Conservation (phyloP, 2,113 vertebrate genomes). For the Pygoscelis antarcticus region DNA sequence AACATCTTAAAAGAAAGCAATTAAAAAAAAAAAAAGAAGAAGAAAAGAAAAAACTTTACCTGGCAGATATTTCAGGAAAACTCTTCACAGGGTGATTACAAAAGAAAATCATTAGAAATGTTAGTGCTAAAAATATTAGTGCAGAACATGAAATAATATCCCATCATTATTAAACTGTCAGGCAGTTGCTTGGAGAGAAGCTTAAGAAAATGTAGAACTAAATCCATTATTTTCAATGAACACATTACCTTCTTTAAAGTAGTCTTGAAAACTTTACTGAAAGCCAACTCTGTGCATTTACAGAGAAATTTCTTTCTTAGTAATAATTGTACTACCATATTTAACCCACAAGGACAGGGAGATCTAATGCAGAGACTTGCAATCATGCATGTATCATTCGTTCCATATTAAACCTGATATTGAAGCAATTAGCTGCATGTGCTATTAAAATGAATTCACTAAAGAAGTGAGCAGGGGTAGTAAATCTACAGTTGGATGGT, state of each 20-base stretch:
- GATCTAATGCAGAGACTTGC: not conserved
- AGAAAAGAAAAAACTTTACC: not conserved
- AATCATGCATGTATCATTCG: not conserved
- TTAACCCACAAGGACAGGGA: not conserved
- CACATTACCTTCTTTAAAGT: not conserved
- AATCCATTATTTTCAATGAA: conserved; percentile 1
- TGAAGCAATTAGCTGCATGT: not conserved
- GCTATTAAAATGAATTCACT: not conserved
- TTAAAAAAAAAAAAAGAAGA: not conserved
- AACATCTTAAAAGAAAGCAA: not conserved
- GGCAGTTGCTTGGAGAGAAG: conserved; percentile 14
- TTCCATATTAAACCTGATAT: not conserved
- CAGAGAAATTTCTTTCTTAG: not conserved
- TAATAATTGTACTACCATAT: not conserved
- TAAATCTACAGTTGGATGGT: not conserved
- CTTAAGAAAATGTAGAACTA: conserved; percentile 24
- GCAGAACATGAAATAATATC: conserved; percentile 9
- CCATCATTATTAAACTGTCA: conserved; percentile 25
- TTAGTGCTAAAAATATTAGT: conserved; percentile 45
- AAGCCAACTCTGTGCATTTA: not conserved
- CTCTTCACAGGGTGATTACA: not conserved
- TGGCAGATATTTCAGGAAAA: not conserved
- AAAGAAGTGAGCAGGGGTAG: not conserved
- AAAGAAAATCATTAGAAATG: not conserved
- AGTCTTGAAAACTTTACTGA: conserved; percentile 12